Conservation (phyloP, 2,888 invertebrate species). For the Celastrina argiolus region DNA sequence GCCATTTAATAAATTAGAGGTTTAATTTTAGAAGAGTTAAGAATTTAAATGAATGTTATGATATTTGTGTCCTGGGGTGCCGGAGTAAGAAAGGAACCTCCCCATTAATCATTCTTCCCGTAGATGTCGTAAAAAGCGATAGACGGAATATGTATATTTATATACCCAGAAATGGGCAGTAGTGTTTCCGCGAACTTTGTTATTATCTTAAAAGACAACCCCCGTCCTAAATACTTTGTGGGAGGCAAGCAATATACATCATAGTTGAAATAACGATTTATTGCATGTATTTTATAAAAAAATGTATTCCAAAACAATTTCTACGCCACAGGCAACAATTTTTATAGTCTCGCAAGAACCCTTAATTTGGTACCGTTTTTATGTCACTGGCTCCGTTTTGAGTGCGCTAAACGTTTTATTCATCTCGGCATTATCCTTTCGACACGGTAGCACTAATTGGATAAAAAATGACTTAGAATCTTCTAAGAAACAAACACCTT, state of each 20-base stretch:
- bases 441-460: slow-evolving; percentile 79
- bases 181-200: no score
- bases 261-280: no score
- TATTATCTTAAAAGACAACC: no score
- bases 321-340: neutral
- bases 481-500: slow-evolving; percentile 73
- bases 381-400: slow-evolving; percentile 63
- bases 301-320: neutral
- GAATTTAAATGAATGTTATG: neutral
- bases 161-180: no score
- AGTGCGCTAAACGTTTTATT: slow-evolving; percentile 68
- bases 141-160: no score
- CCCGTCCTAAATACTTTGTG: no score
- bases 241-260: no score
- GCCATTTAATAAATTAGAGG: neutral
- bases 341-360: neutral
- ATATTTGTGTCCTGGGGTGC: no score
- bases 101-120: no score
- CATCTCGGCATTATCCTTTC: slow-evolving; percentile 75
- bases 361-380: slow-evolving; percentile 21
- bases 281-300: no score
- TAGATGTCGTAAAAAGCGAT: no score
- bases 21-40: neutral
- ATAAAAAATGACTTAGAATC: slow-evolving; percentile 68
- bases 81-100: no score